phyloP scores from a whole-genome alignment of 1,140 invertebrate genomes.

The Akabosia matsudoensis region DNA sequence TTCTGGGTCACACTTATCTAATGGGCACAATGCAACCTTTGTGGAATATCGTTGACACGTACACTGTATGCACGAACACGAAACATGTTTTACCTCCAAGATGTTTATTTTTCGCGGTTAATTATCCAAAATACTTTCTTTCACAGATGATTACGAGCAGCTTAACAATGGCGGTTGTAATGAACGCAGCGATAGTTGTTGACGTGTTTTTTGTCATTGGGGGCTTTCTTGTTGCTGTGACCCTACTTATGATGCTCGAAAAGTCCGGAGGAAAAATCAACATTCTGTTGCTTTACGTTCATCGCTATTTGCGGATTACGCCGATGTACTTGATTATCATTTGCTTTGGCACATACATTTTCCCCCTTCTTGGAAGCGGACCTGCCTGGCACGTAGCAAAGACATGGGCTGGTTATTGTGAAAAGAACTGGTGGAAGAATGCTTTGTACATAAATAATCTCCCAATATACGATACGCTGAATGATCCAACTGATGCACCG shows the following conservation, averaged over 20 bases:
- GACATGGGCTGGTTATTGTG: background rate
- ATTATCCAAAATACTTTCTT: too few species aligned
- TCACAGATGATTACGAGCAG: background rate
- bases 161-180: background rate
- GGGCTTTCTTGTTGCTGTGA: background rate
- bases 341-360: background rate
- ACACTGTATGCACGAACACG: background rate
- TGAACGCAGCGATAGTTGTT: background rate
- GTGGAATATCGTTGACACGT: background rate
- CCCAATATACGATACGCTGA: background rate
- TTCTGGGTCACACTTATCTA: constrained; percentile 29
- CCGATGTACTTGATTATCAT: background rate
- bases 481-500: background rate
- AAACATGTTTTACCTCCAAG: too few species aligned
- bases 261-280: background rate
- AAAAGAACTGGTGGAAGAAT: constrained; percentile 12
- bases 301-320: background rate
- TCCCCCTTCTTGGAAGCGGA: background rate
- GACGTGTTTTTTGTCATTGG: background rate
- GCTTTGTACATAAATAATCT: background rate
- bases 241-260: background rate
- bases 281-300: background rate
- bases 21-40: background rate
- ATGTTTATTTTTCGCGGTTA: too few species aligned
- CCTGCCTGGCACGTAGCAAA: background rate